Conservation (phyloP, 1,140 invertebrate genomes). For the Onthophagus taurus region DNA sequence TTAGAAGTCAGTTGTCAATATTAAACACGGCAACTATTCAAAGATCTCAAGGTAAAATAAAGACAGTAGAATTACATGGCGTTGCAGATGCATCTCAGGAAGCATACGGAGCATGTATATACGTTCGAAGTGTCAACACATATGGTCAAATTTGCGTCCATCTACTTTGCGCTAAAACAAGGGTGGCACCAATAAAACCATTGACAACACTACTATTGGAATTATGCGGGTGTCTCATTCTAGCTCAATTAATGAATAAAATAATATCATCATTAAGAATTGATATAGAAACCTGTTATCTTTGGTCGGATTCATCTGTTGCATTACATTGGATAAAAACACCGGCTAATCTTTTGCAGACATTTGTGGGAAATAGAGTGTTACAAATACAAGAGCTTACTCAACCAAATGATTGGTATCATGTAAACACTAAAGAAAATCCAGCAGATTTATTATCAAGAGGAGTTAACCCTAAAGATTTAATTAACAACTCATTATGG, state of each 20-base stretch:
- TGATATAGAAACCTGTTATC: not conserved
- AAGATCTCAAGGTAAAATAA: not conserved
- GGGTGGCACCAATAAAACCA: slow-evolving; percentile 29
- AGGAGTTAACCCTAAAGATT: slow-evolving; percentile 1
- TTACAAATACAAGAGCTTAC: slow-evolving; percentile 26
- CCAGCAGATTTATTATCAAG: slow-evolving; percentile 8
- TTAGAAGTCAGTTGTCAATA: not conserved
- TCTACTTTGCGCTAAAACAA: slow-evolving; percentile 27
- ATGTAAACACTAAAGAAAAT: slow-evolving; percentile 17
- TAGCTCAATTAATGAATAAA: slow-evolving; percentile 21
- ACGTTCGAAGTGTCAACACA: slow-evolving; percentile 17
- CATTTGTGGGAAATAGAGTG: slow-evolving; percentile 36
- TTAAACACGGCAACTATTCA: slow-evolving; percentile 1
- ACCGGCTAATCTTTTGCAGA: slow-evolving; percentile 25
- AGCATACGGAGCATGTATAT: slow-evolving; percentile 36
- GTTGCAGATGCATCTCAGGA: slow-evolving; percentile 34
- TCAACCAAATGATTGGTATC: slow-evolving; percentile 19
- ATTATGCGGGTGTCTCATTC: slow-evolving; percentile 29
- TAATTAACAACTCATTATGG: not conserved
- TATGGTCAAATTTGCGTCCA: not conserved
- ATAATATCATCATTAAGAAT: slow-evolving; percentile 6
- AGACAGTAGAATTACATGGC: slow-evolving; percentile 21
- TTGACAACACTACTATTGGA: slow-evolving; percentile 29
- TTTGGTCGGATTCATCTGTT: slow-evolving; percentile 25
- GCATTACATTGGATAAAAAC: slow-evolving; percentile 24